Conservation (phyloP, 1,140 invertebrate species). For the Zaprionus gabonicus region DNA sequence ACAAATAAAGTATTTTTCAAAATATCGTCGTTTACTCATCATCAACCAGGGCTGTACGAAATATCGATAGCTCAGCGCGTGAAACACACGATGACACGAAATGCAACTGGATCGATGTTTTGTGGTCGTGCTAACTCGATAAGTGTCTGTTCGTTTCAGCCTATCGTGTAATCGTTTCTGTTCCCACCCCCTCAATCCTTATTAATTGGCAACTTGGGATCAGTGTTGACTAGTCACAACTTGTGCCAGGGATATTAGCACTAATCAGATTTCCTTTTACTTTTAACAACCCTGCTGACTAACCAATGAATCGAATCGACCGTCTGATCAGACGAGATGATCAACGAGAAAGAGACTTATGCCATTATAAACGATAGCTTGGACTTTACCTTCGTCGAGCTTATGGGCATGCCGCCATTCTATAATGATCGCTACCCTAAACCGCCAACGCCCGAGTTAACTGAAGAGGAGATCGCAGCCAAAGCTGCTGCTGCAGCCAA, state of each 20-base stretch:
- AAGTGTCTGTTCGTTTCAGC: slow-evolving; percentile 19
- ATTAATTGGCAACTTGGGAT: slow-evolving; percentile 42
- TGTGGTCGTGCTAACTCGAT: slow-evolving; percentile 4
- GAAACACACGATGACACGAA: not conserved
- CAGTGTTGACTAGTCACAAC: slow-evolving; percentile 42
- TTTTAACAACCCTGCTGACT: slow-evolving; percentile 42
- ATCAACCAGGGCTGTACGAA: not conserved
- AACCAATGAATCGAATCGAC: slow-evolving; percentile 41
- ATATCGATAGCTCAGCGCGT: not conserved
- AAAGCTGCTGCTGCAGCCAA: slow-evolving; percentile 39
- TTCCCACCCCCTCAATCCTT: slow-evolving; percentile 17
- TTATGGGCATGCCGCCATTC: slow-evolving; percentile 89
- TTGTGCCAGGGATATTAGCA: slow-evolving; percentile 39
- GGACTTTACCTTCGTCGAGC: slow-evolving; percentile 98
- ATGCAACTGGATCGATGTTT: not conserved
- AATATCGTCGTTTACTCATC: slow-evolving; percentile 16
- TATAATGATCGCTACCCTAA: slow-evolving; percentile 84
- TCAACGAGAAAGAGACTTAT: slow-evolving; percentile 98
- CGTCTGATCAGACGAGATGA: slow-evolving; percentile 92
- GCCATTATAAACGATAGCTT: slow-evolving; percentile 98
- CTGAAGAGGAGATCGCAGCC: slow-evolving; percentile 78
- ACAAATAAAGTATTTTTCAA: slow-evolving; percentile 84
- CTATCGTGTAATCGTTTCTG: not conserved
- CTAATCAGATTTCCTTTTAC: slow-evolving; percentile 63
- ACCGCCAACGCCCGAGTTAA: slow-evolving; percentile 80